phyloP scores from a whole-genome alignment of 1,140 invertebrate species.

The Maniola jurtina region DNA sequence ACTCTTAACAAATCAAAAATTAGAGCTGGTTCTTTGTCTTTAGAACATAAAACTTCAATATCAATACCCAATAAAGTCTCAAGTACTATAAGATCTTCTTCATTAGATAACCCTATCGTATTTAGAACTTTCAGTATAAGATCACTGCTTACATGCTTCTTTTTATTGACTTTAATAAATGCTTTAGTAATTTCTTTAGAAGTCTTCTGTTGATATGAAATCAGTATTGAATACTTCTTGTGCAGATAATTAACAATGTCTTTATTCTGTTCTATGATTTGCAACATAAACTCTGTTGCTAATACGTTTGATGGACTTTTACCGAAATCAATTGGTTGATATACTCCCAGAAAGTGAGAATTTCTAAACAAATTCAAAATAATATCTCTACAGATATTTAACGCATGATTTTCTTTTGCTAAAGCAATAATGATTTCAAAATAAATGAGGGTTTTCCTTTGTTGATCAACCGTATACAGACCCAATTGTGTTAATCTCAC shows the following conservation, averaged over 20 bases:
- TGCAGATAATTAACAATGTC: slow-evolving; percentile 57
- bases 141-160: slow-evolving; percentile 52
- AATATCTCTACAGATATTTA: slow-evolving; percentile 50
- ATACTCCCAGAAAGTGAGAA: slow-evolving; percentile 78
- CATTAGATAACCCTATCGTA: slow-evolving; percentile 54
- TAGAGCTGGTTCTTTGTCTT: slow-evolving; percentile 70
- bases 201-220: slow-evolving; percentile 72
- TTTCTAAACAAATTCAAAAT: slow-evolving; percentile 74
- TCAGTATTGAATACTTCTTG: slow-evolving; percentile 56
- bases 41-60: slow-evolving; percentile 50
- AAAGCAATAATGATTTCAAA: slow-evolving; percentile 54
- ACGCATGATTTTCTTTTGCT: slow-evolving; percentile 52
- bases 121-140: slow-evolving; percentile 57
- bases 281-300: slow-evolving; percentile 72
- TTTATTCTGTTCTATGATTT: slow-evolving; percentile 56
- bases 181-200: slow-evolving; percentile 63
- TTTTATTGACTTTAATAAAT: slow-evolving; percentile 70
- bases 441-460: slow-evolving; percentile 50
- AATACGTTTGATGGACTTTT: slow-evolving; percentile 61
- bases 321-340: slow-evolving; percentile 67
- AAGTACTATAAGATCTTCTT: slow-evolving; percentile 56
- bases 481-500: slow-evolving; percentile 57
- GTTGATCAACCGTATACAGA: slow-evolving; percentile 44
- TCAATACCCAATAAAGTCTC: slow-evolving; percentile 58
- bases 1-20: slow-evolving; percentile 61